These are phyloP conservation scores for Caerostris darwini DNA, from an alignment of 1,140 invertebrate species.

Conservation along the genomic window DNA sequence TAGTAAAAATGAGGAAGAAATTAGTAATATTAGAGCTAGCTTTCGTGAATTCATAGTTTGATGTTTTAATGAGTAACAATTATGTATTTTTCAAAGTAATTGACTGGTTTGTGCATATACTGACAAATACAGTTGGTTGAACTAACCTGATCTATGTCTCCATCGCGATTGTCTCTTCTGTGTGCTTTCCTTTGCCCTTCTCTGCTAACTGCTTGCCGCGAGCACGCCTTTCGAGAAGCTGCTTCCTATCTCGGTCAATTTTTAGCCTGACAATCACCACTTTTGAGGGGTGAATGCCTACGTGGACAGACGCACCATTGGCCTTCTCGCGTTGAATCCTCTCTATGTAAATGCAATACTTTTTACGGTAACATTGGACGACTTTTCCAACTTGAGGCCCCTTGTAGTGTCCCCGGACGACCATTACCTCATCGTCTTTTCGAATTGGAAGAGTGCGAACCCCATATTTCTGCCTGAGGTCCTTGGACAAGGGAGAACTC, in stretches of 20 bases:
- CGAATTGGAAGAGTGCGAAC: slow-evolving; percentile 98
- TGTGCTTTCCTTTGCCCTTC: slow-evolving; percentile 99
- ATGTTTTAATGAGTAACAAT: too few relatives aligned
- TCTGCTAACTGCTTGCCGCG: slow-evolving; percentile 94
- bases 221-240: slow-evolving; percentile 96
- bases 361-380: slow-evolving; percentile 98
- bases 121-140: neutral
- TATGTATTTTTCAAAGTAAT: too few relatives aligned
- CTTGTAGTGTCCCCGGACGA: slow-evolving; percentile 98
- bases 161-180: slow-evolving; percentile 90
- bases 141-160: slow-evolving; percentile 78
- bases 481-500: slow-evolving; percentile 99
- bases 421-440: slow-evolving; percentile 99
- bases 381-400: slow-evolving; percentile 99
- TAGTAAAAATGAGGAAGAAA: too few relatives aligned
- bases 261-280: slow-evolving; percentile 99
- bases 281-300: slow-evolving; percentile 99
- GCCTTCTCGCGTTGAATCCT: slow-evolving; percentile 99
- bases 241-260: slow-evolving; percentile 99
- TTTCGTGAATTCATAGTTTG: too few relatives aligned
- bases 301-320: slow-evolving; percentile 98
- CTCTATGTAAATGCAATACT: slow-evolving; percentile 99
- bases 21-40: too few relatives aligned
- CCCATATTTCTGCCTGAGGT: slow-evolving; percentile 98
- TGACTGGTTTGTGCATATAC: neutral